phyloP scores from a whole-genome alignment of 2,888 invertebrate species.

The Agonopterix heracliana region DNA sequence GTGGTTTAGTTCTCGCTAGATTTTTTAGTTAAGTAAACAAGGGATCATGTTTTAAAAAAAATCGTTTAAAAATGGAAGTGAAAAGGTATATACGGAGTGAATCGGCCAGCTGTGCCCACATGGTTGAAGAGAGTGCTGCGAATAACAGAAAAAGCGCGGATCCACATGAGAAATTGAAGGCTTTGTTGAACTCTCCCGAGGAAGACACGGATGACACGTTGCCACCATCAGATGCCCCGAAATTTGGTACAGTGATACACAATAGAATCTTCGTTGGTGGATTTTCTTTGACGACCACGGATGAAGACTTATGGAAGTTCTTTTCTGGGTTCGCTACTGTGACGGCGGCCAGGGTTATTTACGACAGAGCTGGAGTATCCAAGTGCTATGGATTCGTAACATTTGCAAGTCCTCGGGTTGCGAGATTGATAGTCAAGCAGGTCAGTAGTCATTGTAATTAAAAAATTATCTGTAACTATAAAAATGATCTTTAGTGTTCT shows the following conservation, averaged over 20 bases:
- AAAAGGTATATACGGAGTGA: constrained; percentile 69
- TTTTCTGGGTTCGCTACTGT: constrained; percentile 94
- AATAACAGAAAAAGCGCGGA: constrained; percentile 57
- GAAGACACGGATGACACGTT: constrained; percentile 64
- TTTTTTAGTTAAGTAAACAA: constrained; percentile 66
- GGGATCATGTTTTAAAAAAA: constrained; percentile 59
- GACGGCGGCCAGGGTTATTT: constrained; percentile 95
- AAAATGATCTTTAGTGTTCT: too few relatives aligned
- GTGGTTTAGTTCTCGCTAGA: constrained; percentile 57
- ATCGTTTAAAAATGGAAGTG: constrained; percentile 45
- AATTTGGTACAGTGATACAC: constrained; percentile 90
- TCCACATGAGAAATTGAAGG: constrained; percentile 68
- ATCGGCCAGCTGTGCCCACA: constrained; percentile 67
- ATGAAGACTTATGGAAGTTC: constrained; percentile 92
- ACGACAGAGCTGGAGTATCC: constrained; percentile 95
- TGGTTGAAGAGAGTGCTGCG: constrained; percentile 61
- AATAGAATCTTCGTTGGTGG: constrained; percentile 98
- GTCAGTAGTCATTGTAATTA: constrained; percentile 29
- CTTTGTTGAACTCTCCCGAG: constrained; percentile 61
- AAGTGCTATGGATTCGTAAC: constrained; percentile 94
- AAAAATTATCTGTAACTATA: too few relatives aligned
- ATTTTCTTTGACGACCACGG: constrained; percentile 94
- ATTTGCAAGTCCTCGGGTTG: constrained; percentile 69
- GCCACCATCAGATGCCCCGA: constrained; percentile 69
- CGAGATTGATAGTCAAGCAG: constrained; percentile 71